A percentile compares a stretch with the other conserved stretches of the same genome.
These are phyloP conservation scores for Thalassoma bifasciatum DNA, from an alignment of 2,113 vertebrate genomes.

Conservation along the genomic window DNA sequence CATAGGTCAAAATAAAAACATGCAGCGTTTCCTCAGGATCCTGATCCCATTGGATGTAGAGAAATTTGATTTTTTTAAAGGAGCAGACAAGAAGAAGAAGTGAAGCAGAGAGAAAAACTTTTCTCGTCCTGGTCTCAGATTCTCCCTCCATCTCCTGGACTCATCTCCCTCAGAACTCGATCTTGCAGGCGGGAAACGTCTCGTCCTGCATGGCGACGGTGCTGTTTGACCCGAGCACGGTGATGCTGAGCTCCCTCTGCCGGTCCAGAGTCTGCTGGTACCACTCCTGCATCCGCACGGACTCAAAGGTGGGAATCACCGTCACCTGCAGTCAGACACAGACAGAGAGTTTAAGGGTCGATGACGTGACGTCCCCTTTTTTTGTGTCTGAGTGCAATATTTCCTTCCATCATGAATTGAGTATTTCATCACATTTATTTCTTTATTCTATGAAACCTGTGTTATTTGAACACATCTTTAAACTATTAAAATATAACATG, in stretches of 20 bases:
- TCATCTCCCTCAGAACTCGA: slow-evolving; percentile 87
- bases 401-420: too few relatives aligned
- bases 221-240: slow-evolving; percentile 92
- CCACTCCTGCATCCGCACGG: slow-evolving; percentile 89
- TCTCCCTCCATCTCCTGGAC: neutral
- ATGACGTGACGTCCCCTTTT: too few relatives aligned
- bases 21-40: slow-evolving; percentile 38
- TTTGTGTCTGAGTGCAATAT: too few relatives aligned
- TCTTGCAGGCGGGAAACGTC: slow-evolving; percentile 95
- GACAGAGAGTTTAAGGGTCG: too few relatives aligned
- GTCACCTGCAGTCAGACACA: slow-evolving; percentile 84
- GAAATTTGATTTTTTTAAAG: slow-evolving; percentile 29
- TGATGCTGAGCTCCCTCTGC: slow-evolving; percentile 88
- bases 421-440: too few relatives aligned
- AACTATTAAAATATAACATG: too few relatives aligned
- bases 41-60: slow-evolving; percentile 1
- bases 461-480: too few relatives aligned
- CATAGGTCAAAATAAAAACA: slow-evolving; percentile 50
- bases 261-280: slow-evolving; percentile 89
- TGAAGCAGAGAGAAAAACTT: neutral
- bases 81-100: slow-evolving; percentile 19
- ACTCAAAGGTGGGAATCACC: slow-evolving; percentile 93
- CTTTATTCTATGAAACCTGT: too few relatives aligned
- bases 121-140: neutral
- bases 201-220: slow-evolving; percentile 96